phyloP scores from a whole-genome alignment of 2,113 vertebrate species.

The Hiodon tergisus region DNA sequence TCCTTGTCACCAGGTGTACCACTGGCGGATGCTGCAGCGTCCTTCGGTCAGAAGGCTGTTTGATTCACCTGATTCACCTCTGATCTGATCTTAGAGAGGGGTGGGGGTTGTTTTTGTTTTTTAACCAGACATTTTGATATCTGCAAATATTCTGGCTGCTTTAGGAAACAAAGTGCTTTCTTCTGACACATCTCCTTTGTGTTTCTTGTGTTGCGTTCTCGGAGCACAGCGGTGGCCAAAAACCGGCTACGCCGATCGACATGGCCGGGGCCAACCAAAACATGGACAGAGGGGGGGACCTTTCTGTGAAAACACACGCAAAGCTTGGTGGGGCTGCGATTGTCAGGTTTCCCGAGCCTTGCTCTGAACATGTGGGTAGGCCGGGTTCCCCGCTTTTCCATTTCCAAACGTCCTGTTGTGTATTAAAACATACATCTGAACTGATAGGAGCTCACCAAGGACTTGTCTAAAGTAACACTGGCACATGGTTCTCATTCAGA shows the following conservation, averaged over 20 bases:
- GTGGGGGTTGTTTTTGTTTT: not conserved
- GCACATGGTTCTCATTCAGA: constrained; percentile 24
- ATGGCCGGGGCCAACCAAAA: constrained; percentile 34
- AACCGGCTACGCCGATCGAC: constrained; percentile 23
- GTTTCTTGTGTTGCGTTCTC: not conserved
- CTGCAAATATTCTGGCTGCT: not conserved
- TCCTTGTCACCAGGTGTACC: too few species aligned
- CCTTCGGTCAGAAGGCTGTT: too few species aligned
- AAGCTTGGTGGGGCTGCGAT: constrained; percentile 16
- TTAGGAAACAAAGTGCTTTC: not conserved
- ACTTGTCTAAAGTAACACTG: constrained; percentile 9
- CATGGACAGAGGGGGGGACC: constrained; percentile 16
- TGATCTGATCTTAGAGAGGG: too few species aligned
- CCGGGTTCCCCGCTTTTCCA: constrained; percentile 14
- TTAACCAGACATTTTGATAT: not conserved
- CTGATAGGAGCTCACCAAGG: constrained; percentile 26
- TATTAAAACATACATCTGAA: constrained; percentile 29
- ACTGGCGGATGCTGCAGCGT: too few species aligned
- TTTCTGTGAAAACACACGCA: constrained; percentile 31
- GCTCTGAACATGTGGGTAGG: not conserved
- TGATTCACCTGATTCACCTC: not conserved
- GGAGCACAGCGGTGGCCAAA: constrained; percentile 20
- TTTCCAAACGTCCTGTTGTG: constrained; percentile 43
- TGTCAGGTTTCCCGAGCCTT: constrained; percentile 4
- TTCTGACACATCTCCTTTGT: not conserved